Conservation (phyloP, 2,113 vertebrate genomes). For the Zootoca vivipara region DNA sequence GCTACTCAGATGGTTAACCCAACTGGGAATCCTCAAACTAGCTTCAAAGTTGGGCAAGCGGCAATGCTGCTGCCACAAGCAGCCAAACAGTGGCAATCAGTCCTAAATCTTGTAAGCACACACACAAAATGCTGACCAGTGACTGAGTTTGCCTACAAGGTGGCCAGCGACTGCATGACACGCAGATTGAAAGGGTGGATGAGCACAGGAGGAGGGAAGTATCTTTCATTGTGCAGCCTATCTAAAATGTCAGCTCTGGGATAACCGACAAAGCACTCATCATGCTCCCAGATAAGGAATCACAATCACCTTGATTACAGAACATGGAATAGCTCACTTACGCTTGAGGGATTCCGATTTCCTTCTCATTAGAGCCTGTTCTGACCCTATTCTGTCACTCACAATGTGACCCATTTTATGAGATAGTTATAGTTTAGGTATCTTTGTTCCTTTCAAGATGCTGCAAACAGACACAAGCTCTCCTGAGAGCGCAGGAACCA, state of each 20-base stretch:
- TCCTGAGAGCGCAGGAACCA: neutral
- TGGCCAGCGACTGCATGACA: neutral
- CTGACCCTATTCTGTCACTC: slow-evolving; percentile 5
- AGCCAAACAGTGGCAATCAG: neutral
- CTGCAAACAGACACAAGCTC: neutral
- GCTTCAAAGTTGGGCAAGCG: no score
- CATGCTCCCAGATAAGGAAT: neutral
- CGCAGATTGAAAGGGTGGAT: neutral
- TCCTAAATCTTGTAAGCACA: neutral
- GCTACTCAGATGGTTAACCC: neutral
- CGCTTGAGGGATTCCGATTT: neutral
- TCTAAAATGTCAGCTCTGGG: neutral
- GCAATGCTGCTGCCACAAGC: neutral
- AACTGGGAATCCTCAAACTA: neutral
- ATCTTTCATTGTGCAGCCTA: neutral
- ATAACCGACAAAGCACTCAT: neutral
- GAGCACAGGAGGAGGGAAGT: neutral
- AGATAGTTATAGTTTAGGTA: neutral
- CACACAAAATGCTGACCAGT: neutral
- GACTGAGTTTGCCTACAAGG: neutral
- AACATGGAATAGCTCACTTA: neutral
- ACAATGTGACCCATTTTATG: neutral
- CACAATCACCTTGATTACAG: neutral
- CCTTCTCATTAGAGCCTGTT: neutral
- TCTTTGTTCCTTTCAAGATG: neutral